Evolutionary conservation across 2,113 vertebrate genomes (phyloP).

Genomic region (Forbesichthys agassizii): DNA sequence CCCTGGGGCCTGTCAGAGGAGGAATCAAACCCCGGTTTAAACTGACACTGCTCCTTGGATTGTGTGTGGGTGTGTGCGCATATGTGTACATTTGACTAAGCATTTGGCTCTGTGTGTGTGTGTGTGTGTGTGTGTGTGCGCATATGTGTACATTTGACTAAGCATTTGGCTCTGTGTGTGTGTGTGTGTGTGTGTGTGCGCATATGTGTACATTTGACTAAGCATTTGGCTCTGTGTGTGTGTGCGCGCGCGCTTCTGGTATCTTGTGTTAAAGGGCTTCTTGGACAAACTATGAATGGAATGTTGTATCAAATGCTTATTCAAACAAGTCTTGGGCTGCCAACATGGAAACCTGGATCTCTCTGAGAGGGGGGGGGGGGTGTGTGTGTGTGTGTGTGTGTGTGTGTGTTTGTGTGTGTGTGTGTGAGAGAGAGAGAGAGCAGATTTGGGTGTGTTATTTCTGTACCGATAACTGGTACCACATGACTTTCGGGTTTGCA

Average conservation of each 20-base stretch:
- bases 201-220: slow-evolving; percentile 19
- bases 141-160: slow-evolving; percentile 19
- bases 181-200: slow-evolving; percentile 20
- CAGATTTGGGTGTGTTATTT: slow-evolving; percentile 45
- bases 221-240: slow-evolving; percentile 11
- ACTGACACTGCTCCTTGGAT: slow-evolving; percentile 21
- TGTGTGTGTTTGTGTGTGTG: slow-evolving; percentile 15
- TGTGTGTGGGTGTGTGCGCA: slow-evolving; percentile 11
- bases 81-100: slow-evolving; percentile 26
- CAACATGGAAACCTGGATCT: slow-evolving; percentile 3
- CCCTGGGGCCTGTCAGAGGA: slow-evolving; percentile 43
- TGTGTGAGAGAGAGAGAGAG: neutral
- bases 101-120: slow-evolving; percentile 12
- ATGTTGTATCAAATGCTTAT: slow-evolving; percentile 27
- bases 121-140: slow-evolving; percentile 19
- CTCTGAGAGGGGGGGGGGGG: slow-evolving; percentile 1
- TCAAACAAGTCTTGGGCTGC: slow-evolving; percentile 23
- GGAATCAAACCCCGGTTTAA: slow-evolving; percentile 44
- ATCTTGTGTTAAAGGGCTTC: neutral
- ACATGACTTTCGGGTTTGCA: slow-evolving; percentile 47
- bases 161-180: slow-evolving; percentile 11
- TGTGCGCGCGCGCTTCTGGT: slow-evolving; percentile 2
- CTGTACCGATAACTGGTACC: slow-evolving; percentile 53
- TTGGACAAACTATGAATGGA: slow-evolving; percentile 27
- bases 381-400: slow-evolving; percentile 23